Conservation (phyloP, 2,797 vertebrate species). For the Acrossocheilus fasciatus region DNA sequence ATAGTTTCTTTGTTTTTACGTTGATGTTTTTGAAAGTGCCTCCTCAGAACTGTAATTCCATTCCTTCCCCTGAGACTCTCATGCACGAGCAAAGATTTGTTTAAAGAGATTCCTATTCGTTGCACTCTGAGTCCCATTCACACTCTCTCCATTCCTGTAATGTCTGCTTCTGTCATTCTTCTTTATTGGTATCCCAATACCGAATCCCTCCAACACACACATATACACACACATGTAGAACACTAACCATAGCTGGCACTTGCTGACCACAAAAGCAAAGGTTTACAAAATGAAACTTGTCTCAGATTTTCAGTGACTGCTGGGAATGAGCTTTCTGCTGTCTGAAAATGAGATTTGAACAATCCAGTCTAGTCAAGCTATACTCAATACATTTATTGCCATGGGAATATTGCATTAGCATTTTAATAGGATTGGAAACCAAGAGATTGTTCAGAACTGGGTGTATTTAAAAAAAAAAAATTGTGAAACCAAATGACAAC, state of each 20-base stretch:
- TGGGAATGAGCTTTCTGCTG: background rate
- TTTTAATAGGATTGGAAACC: background rate
- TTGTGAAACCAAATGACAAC: background rate
- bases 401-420: background rate
- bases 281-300: background rate
- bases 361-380: constrained; percentile 7
- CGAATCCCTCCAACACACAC: background rate
- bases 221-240: background rate
- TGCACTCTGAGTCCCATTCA: background rate
- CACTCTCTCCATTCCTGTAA: background rate
- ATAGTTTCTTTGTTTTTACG: constrained; percentile 43
- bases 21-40: constrained; percentile 32
- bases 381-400: background rate
- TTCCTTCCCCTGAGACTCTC: constrained; percentile 29
- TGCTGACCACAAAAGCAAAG: background rate
- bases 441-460: background rate
- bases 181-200: constrained; percentile 5
- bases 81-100: background rate
- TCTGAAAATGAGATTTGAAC: constrained; percentile 4
- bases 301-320: constrained; percentile 7
- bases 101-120: constrained; percentile 18
- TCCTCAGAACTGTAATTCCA: constrained; percentile 46
- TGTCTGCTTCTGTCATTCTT: constrained; percentile 16
- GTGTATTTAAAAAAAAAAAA: background rate
- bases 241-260: constrained; percentile 12